A percentile compares a stretch with the other conserved stretches of the same genome.
Conservation (phyloP, 2,113 vertebrate genomes). For the Chaetops frenatus region DNA sequence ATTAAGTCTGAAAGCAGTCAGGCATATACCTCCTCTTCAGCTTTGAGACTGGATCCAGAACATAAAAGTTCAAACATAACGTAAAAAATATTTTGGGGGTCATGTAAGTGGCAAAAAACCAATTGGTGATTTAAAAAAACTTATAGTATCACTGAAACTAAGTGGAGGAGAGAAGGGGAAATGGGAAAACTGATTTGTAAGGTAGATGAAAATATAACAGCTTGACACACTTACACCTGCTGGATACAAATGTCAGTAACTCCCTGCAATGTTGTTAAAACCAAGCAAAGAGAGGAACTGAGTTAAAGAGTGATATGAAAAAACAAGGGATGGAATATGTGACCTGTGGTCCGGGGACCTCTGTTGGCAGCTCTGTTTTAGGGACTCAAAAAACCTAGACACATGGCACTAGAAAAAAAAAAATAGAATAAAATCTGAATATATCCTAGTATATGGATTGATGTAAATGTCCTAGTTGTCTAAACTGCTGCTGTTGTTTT, state of each 20-base stretch:
- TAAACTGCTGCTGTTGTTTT: not conserved
- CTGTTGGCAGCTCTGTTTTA: not conserved
- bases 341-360: not conserved
- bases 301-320: not conserved
- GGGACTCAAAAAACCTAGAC: not conserved
- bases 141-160: not conserved
- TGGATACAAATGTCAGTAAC: not conserved
- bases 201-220: not conserved
- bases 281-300: not conserved
- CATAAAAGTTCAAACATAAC: not conserved
- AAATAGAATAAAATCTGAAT: not conserved
- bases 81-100: not conserved
- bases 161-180: not conserved
- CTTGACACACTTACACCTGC: not conserved
- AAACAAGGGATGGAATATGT: not conserved
- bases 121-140: not conserved
- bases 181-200: not conserved
- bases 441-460: not conserved
- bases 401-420: not conserved
- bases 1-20: not conserved
- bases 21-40: not conserved
- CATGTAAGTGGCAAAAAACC: not conserved
- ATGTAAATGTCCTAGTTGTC: not conserved
- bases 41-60: not conserved
- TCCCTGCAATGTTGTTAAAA: not conserved